Base-by-base conservation (phyloP, 1,140 invertebrate species). In the Ctenoplectra terminalis region DNA sequence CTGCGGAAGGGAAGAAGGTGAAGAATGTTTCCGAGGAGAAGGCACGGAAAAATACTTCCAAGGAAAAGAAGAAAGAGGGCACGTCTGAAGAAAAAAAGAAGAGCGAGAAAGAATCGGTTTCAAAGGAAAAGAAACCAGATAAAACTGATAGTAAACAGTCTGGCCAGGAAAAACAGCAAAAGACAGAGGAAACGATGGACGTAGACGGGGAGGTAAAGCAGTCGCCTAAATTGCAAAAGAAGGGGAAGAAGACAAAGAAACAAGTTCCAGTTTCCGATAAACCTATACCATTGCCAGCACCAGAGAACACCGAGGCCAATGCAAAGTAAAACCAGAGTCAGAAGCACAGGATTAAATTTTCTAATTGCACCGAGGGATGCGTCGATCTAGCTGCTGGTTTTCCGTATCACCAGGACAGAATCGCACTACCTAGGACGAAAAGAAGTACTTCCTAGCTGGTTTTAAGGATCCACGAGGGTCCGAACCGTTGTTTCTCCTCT, bases 231-330 rank as follows among this genome's bases (percentile, higher is more conserved):
- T 9, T 86, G 9, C 83, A 83, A 3, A 93, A 91, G 40, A 93
- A 91, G 20, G 80, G 85, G 23, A 93, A 90, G 50, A 93, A 92
- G 40, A 85, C 87, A 66, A 91, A 92, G 60, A 90, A 91, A 67
- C 90, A 90, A 48, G 73, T 72, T 7, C 91, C 92, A 5, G 75
- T 93, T 2, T 93, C 90, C 20, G 89, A 90, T 4, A 88, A 89
- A 73, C 87, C 92, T 26, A 93, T 94, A 85, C 92, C 93, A 52
- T 77, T 94, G 48, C 84, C 85, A 29, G 40, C 81, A 8, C 84
- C 85, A 11, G 83, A 91, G 1, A 71, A 13, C 9, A 66, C 61
- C 0, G 73, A 76, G 31, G 1, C 48, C 1, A 61, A 9, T 46
- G 40, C 58, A 1, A 87, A 87, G 9, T 85, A 81, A 11, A 43